Base-by-base conservation (phyloP, 1,140 invertebrate species). In the Drosophila mojavensis region DNA sequence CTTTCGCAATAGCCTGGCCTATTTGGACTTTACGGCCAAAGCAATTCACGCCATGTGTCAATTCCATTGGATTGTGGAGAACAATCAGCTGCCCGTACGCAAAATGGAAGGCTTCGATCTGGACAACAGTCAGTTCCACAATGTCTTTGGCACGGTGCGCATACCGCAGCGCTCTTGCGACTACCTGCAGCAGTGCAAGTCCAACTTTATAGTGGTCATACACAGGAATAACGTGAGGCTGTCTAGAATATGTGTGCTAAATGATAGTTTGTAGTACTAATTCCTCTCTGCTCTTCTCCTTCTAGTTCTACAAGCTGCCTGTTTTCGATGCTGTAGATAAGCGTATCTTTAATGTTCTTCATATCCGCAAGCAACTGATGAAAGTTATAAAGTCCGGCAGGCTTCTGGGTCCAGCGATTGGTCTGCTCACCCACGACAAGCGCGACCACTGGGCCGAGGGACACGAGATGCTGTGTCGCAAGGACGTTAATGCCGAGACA, bases 51-150 rank as follows among this genome's bases (percentile, higher is more conserved):
- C 94, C 41, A 94, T 95, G 50, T 92, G 95, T 30, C 94, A 95
- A 59, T 97, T 96, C 82, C 96, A 97, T 91, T 71, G 90, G 13
- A 83, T 95, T 58, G 94, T 97, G 63, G 96, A 97, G 86, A 92
- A 94, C 63, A 93, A 95, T 54, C 93, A 95, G 90, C 94, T 97
- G 30, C 94, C 96, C 15, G 93, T 95, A 61, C 96, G 97, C 85
- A 95, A 94, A 91, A 94, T 96, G 93, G 96, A 96, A 1, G 95
- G 95, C 75, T 94, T 94, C 69, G 94, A 95, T 0, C 91, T 98
- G 53, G 97, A 98, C 91, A 98, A 98, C 96, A 94, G 94, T 50
- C 97, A 98, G 89, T 98, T 98, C 90, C 95, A 95, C 59, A 96
- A 96, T 92, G 95, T 98, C 51, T 95, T 98, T 88, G 96, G 96